These are phyloP conservation scores for Mesoclemmys tuberculata DNA, from an alignment of 2,113 vertebrate genomes.

Conservation along the genomic window DNA sequence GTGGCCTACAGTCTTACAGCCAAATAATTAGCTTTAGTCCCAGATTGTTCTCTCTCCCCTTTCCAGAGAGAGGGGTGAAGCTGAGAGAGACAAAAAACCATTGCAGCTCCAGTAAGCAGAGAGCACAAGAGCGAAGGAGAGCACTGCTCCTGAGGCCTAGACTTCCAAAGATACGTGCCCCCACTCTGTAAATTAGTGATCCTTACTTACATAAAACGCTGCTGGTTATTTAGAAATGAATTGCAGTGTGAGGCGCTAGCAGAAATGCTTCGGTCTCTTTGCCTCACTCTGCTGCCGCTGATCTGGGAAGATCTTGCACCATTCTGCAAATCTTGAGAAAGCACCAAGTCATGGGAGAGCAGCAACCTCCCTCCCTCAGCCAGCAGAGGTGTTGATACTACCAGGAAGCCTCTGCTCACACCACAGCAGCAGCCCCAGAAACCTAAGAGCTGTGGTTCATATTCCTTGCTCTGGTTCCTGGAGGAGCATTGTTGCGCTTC, in stretches of 20 bases:
- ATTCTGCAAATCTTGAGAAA: not conserved
- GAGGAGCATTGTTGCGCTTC: not conserved
- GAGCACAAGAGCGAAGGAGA: not conserved
- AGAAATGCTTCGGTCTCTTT: conserved; percentile 1
- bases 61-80: not conserved
- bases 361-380: conserved; percentile 30
- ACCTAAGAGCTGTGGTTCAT: not conserved
- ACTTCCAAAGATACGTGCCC: not conserved
- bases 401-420: not conserved
- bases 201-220: not conserved
- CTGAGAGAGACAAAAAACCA: not conserved
- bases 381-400: not conserved
- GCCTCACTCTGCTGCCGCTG: not conserved
- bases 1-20: not conserved
- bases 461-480: not conserved
- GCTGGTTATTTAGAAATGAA: not conserved
- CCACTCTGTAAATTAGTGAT: not conserved
- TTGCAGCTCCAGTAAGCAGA: not conserved
- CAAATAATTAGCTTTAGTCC: not conserved
- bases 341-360: not conserved
- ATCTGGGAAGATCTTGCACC: conserved; percentile 20
- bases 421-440: not conserved
- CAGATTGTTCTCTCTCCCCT: not conserved
- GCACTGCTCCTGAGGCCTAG: not conserved
- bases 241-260: not conserved